A percentile compares a stretch with the other conserved stretches of the same genome.
These are phyloP conservation scores for Heterodera carotae DNA, from an alignment of 1,140 invertebrate genomes.

Conservation along the genomic window DNA sequence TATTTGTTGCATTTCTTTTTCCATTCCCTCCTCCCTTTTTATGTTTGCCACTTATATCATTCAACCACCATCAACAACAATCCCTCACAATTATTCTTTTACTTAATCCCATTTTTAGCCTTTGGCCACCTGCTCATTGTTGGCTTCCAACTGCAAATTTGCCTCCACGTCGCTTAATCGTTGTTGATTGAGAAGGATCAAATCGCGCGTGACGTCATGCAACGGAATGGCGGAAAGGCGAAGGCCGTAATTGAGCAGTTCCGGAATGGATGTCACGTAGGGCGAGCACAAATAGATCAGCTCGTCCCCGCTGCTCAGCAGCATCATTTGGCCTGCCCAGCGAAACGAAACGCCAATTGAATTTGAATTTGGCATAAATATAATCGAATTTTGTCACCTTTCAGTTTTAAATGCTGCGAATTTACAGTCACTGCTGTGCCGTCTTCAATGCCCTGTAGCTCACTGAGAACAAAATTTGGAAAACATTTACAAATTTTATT, in stretches of 20 bases:
- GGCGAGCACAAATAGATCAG: constrained; percentile 59
- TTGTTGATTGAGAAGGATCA: constrained; percentile 93
- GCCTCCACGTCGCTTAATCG: constrained; percentile 96
- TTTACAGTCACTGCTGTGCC: constrained; percentile 6
- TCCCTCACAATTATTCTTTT: too few relatives aligned
- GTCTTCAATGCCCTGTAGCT: too few relatives aligned
- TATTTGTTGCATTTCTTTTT: too few relatives aligned
- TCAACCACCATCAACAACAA: too few relatives aligned
- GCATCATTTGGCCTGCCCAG: constrained; percentile 58
- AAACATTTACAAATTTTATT: neutral
- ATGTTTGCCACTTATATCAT: too few relatives aligned
- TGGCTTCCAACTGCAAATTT: constrained; percentile 82
- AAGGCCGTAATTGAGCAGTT: constrained; percentile 71
- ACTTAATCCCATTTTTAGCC: neutral
- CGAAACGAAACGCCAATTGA: too few relatives aligned
- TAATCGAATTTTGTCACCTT: too few relatives aligned
- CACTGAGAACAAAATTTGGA: neutral
- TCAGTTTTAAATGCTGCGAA: constrained; percentile 35
- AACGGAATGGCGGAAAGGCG: constrained; percentile 92
- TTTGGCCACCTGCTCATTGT: constrained; percentile 78
- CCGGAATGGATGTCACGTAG: constrained; percentile 63
- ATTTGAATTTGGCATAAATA: too few relatives aligned
- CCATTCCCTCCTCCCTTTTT: too few relatives aligned
- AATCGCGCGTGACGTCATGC: constrained; percentile 91
- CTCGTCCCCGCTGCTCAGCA: constrained; percentile 50